Evolutionary conservation across 2,888 invertebrate species (phyloP).

Genomic region (Pollenia griseotomentosa): DNA sequence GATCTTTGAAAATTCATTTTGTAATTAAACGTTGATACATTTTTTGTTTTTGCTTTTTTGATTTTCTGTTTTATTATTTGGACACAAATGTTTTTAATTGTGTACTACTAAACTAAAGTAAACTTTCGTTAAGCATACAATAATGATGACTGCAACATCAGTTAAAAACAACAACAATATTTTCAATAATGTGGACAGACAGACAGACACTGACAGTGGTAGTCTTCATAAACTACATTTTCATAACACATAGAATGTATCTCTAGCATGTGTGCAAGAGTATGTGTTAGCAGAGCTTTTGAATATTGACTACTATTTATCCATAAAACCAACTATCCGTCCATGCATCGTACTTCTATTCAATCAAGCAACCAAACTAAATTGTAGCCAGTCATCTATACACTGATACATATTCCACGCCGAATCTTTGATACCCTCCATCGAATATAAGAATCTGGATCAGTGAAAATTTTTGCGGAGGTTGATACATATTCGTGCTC

Average conservation of each 20-base stretch:
- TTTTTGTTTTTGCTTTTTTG: constrained; percentile 11
- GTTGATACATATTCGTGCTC: too few relatives aligned
- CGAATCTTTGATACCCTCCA: background rate
- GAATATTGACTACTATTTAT: constrained; percentile 63
- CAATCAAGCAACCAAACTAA: constrained; percentile 45
- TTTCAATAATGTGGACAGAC: constrained; percentile 53
- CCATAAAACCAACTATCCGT: constrained; percentile 14
- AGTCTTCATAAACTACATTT: constrained; percentile 50
- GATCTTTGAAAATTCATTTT: constrained; percentile 58
- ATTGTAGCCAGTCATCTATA: constrained; percentile 34
- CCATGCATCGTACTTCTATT: constrained; percentile 6
- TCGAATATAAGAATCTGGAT: too few relatives aligned
- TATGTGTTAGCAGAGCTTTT: constrained; percentile 7
- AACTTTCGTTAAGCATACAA: constrained; percentile 63
- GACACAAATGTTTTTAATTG: constrained; percentile 77
- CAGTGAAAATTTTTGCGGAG: too few relatives aligned
- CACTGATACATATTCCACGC: constrained; percentile 5
- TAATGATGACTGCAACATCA: constrained; percentile 32
- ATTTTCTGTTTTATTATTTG: constrained; percentile 58
- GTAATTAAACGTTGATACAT: constrained; percentile 62
- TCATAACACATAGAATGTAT: background rate
- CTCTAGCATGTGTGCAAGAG: constrained; percentile 16
- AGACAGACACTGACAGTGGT: constrained; percentile 17
- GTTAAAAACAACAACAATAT: constrained; percentile 61
- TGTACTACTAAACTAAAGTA: constrained; percentile 76